Evolutionary conservation across 1,140 invertebrate species (phyloP).

Genomic region (Euwallacea similis): DNA sequence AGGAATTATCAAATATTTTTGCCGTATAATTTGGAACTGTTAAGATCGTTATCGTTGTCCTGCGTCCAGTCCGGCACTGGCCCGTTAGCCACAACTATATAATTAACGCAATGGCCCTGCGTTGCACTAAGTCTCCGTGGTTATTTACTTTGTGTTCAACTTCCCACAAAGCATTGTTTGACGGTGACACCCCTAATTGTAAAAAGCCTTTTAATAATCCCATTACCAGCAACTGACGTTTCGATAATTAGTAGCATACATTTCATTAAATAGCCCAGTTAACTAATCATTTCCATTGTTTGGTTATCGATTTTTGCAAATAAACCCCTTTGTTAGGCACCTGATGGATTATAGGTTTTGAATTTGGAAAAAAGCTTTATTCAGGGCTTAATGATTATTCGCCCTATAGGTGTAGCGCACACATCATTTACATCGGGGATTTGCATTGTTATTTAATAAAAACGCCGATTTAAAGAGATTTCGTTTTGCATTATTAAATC

Average conservation of each 20-base stretch:
- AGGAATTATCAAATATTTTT: too few relatives aligned
- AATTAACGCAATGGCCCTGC: constrained; percentile 24
- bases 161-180: constrained; percentile 26
- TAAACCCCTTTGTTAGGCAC: constrained; percentile 14
- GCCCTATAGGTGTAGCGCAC: too few relatives aligned
- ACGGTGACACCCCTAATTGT: constrained; percentile 30
- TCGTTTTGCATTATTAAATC: too few relatives aligned
- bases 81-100: constrained; percentile 5
- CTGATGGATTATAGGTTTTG: constrained; percentile 10
- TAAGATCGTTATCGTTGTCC: background rate
- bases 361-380: constrained; percentile 11
- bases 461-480: too few relatives aligned
- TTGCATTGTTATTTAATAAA: too few relatives aligned
- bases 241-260: constrained; percentile 28
- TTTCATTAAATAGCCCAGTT: constrained; percentile 20
- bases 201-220: constrained; percentile 30
- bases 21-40: background rate
- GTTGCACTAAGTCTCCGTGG: constrained; percentile 15
- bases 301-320: constrained; percentile 23
- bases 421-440: too few relatives aligned
- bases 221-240: constrained; percentile 31
- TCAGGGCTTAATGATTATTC: constrained; percentile 1
- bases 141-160: constrained; percentile 23
- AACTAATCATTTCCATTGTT: constrained; percentile 31
- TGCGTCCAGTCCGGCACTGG: background rate